Percentiles rank a stretch among this genome's conserved stretches.
Conservation (phyloP, 2,888 invertebrate genomes). For the Merodon equestris region DNA sequence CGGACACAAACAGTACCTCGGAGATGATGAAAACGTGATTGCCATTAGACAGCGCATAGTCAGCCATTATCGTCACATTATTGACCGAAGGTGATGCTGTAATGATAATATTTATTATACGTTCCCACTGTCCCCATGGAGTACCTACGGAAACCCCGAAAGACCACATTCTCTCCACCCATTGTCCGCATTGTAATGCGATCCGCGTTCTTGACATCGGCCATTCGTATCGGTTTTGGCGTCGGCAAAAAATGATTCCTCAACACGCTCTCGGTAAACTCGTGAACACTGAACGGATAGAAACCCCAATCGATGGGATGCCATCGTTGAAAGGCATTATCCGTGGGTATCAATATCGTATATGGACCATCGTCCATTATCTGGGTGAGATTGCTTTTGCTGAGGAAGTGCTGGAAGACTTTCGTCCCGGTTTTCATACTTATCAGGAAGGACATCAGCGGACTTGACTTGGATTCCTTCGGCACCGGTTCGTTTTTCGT, state of each 20-base stretch:
- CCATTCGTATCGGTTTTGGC: constrained; percentile 80
- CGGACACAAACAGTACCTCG: constrained; percentile 83
- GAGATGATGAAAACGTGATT: constrained; percentile 83
- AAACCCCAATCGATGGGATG: constrained; percentile 86
- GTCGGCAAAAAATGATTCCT: constrained; percentile 83
- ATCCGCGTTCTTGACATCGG: constrained; percentile 80
- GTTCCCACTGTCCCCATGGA: not conserved
- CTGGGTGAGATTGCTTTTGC: constrained; percentile 82
- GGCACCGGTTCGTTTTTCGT: constrained; percentile 77
- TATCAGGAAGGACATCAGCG: constrained; percentile 80
- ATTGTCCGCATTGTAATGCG: constrained; percentile 81
- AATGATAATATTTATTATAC: constrained; percentile 62
- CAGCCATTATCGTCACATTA: constrained; percentile 82
- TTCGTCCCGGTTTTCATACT: constrained; percentile 83
- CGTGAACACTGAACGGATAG: constrained; percentile 84
- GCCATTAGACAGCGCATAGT: constrained; percentile 82
- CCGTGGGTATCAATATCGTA: constrained; percentile 83
- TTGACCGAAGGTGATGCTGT: constrained; percentile 81
- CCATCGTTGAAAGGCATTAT: constrained; percentile 84
- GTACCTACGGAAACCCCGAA: constrained; percentile 81
- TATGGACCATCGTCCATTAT: constrained; percentile 81
- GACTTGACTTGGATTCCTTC: constrained; percentile 77
- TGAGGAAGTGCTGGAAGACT: constrained; percentile 83
- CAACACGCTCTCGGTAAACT: constrained; percentile 83
- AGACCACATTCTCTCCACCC: constrained; percentile 81